phyloP scores from a whole-genome alignment of 2,797 vertebrate genomes.

The Catharus ustulatus region DNA sequence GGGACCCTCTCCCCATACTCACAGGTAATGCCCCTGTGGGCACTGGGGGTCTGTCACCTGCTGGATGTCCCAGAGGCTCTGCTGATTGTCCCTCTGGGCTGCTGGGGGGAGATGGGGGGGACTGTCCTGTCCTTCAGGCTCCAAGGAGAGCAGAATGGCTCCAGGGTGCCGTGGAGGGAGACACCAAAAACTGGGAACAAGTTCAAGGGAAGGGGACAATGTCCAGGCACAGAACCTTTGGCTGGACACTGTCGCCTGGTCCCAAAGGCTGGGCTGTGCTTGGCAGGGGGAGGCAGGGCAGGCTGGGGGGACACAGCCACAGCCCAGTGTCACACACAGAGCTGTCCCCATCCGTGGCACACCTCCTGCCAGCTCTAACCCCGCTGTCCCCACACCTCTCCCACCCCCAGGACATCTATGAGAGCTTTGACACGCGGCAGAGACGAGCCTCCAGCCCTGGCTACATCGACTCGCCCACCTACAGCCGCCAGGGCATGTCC shows the following conservation, averaged over 20 bases:
- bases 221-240: not conserved
- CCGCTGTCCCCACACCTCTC: not conserved
- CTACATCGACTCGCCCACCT: constrained; percentile 91
- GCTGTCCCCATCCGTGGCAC: rapidly evolving
- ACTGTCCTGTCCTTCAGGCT: not conserved
- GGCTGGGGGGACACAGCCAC: not conserved
- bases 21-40: constrained; percentile 79
- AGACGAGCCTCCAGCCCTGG: constrained; percentile 90
- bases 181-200: rapidly evolving
- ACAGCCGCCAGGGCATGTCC: constrained; percentile 89
- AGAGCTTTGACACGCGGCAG: constrained; percentile 88
- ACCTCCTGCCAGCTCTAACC: not conserved
- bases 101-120: not conserved
- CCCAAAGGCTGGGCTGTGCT: not conserved
- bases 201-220: not conserved
- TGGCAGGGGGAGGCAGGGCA: not conserved
- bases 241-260: not conserved
- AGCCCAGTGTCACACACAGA: not conserved
- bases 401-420: constrained; percentile 86
- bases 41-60: not conserved
- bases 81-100: rapidly evolving
- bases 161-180: rapidly evolving
- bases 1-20: constrained; percentile 92
- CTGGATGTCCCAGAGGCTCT: not conserved
- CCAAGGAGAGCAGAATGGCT: rapidly evolving